These are phyloP conservation scores for Lepidocyrtinus sp. DNA, from an alignment of 2,888 invertebrate genomes.

Conservation along the genomic window DNA sequence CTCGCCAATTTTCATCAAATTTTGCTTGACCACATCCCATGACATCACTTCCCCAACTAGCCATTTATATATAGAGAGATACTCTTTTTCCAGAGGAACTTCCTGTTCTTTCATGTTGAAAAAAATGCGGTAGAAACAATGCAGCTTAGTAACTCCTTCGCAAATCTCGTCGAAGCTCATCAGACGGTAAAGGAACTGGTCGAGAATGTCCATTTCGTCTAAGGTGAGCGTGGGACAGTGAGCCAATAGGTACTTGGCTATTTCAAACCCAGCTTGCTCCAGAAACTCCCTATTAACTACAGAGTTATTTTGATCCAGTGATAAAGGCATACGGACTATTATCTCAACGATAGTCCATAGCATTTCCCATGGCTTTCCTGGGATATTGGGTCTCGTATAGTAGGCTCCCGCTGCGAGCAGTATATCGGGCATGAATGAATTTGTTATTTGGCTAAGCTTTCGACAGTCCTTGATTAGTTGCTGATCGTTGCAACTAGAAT, in stretches of 20 bases:
- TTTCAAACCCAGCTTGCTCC: conserved; percentile 17
- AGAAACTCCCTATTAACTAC: conserved; percentile 24
- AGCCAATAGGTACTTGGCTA: conserved; percentile 37
- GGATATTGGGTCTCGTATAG: neutral
- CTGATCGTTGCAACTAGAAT: neutral
- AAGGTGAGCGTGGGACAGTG: conserved; percentile 43
- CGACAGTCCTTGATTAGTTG: conserved; percentile 52
- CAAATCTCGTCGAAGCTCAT: conserved; percentile 44
- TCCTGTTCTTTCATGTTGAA: conserved; percentile 63
- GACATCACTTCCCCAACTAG: conserved; percentile 5
- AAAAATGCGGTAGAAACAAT: conserved; percentile 51
- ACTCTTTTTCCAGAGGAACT: conserved; percentile 65
- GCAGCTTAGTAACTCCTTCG: conserved; percentile 27
- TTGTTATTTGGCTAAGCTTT: conserved; percentile 47
- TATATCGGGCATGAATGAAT: conserved; percentile 48
- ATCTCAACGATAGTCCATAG: conserved; percentile 57
- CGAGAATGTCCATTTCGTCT: conserved; percentile 52
- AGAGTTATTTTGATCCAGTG: conserved; percentile 27
- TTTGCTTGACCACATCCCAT: conserved; percentile 13
- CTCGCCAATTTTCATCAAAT: conserved; percentile 38
- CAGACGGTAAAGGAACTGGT: conserved; percentile 50
- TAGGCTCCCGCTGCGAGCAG: conserved; percentile 45
- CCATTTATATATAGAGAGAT: conserved; percentile 60
- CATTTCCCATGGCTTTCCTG: conserved; percentile 26
- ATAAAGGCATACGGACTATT: conserved; percentile 42